These are phyloP conservation scores for Sitophilus oryzae DNA, from an alignment of 1,140 invertebrate genomes.

Conservation along the genomic window DNA sequence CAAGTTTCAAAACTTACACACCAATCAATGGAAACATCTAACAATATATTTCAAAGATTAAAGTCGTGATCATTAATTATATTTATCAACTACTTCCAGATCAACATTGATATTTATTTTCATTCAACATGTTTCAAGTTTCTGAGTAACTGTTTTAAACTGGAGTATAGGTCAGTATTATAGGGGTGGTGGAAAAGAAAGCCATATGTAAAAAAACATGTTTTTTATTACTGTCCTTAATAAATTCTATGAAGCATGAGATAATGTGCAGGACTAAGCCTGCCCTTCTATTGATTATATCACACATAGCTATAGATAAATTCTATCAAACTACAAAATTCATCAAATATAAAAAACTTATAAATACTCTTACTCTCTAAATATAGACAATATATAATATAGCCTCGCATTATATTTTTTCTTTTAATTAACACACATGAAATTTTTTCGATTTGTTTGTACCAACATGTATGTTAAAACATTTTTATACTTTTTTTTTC, in stretches of 20 bases:
- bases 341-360: background rate
- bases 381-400: background rate
- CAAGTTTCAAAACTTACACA: too few species aligned
- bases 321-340: background rate
- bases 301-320: background rate
- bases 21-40: too few species aligned
- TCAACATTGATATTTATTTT: too few species aligned
- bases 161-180: too few species aligned
- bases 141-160: too few species aligned
- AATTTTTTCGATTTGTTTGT: background rate
- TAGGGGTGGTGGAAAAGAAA: too few species aligned
- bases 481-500: background rate
- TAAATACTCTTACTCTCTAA: background rate
- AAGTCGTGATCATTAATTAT: too few species aligned
- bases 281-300: background rate
- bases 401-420: background rate
- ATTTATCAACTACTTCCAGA: too few species aligned
- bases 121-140: too few species aligned
- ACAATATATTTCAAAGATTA: too few species aligned
- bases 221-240: background rate
- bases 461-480: background rate
- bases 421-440: background rate
- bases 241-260: background rate
- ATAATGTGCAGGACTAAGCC: background rate
- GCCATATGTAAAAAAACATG: background rate